Conservation (phyloP, 2,113 vertebrate species). For the Thunnus thynnus region DNA sequence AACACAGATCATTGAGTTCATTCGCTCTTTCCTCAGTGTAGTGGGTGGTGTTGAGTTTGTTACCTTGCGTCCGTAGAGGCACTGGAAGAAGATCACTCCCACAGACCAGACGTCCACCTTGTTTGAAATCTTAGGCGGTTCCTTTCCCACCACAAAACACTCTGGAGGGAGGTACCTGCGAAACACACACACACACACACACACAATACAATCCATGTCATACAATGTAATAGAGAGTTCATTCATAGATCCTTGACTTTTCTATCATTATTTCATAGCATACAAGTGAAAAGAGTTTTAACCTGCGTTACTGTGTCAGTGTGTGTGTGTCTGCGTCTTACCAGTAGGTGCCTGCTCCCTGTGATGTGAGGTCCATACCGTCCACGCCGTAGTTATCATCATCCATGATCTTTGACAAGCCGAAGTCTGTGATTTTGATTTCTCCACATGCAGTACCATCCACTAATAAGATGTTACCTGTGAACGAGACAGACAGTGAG, state of each 20-base stretch:
- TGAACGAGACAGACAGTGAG: neutral
- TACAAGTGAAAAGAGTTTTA: neutral
- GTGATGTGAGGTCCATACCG: slow-evolving; percentile 99
- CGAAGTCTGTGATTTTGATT: slow-evolving; percentile 99
- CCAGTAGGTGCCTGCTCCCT: slow-evolving; percentile 99
- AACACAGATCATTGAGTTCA: neutral
- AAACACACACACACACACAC: slow-evolving; percentile 14
- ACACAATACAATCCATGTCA: neutral
- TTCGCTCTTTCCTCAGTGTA: neutral
- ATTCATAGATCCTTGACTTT: neutral
- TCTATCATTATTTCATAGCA: neutral
- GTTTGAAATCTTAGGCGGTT: slow-evolving; percentile 99
- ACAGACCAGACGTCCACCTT: slow-evolving; percentile 99
- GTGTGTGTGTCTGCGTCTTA: slow-evolving; percentile 71
- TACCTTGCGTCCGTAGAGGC: slow-evolving; percentile 99
- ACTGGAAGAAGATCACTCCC: slow-evolving; percentile 99
- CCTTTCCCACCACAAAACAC: slow-evolving; percentile 99
- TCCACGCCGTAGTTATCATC: slow-evolving; percentile 99
- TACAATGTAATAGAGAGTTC: neutral
- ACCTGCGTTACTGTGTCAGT: neutral
- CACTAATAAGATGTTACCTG: slow-evolving; percentile 98
- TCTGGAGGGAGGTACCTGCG: slow-evolving; percentile 98
- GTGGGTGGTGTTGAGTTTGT: neutral
- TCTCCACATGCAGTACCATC: slow-evolving; percentile 98
- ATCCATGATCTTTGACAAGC: slow-evolving; percentile 99